Conservation (phyloP, 2,797 vertebrate species). For the Myotis planiceps region DNA sequence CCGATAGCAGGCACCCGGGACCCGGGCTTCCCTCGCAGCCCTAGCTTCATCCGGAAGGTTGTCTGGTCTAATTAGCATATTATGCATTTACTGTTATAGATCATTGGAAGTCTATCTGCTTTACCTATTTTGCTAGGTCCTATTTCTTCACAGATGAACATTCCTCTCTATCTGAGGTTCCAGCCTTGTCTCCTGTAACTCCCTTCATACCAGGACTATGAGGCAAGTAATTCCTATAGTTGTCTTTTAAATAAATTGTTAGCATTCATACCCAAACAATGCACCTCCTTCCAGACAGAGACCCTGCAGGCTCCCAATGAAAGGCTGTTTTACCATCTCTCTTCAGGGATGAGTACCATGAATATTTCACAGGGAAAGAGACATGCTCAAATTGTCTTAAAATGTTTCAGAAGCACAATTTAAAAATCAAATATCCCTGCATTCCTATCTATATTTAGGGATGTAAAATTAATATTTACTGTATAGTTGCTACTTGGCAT, state of each 20-base stretch:
- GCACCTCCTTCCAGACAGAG: not conserved
- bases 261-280: not conserved
- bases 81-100: no score
- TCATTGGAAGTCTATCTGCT: not conserved
- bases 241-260: not conserved
- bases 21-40: no score
- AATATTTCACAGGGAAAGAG: slow-evolving; percentile 1
- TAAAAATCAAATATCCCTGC: slow-evolving; percentile 18
- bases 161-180: not conserved
- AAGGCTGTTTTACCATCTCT: not conserved
- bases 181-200: not conserved
- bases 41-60: no score
- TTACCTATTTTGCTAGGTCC: not conserved
- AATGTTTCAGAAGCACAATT: slow-evolving; percentile 43
- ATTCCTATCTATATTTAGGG: not conserved
- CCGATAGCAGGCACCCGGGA: no score
- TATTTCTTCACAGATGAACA: not conserved
- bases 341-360: not conserved
- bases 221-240: not conserved
- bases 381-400: not conserved
- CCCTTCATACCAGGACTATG: not conserved
- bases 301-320: not conserved
- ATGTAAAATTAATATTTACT: slow-evolving; percentile 35
- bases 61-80: no score
- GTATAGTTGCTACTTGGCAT: not conserved